These are phyloP conservation scores for Toxotes chatareus DNA, from an alignment of 2,113 vertebrate species.

Conservation along the genomic window DNA sequence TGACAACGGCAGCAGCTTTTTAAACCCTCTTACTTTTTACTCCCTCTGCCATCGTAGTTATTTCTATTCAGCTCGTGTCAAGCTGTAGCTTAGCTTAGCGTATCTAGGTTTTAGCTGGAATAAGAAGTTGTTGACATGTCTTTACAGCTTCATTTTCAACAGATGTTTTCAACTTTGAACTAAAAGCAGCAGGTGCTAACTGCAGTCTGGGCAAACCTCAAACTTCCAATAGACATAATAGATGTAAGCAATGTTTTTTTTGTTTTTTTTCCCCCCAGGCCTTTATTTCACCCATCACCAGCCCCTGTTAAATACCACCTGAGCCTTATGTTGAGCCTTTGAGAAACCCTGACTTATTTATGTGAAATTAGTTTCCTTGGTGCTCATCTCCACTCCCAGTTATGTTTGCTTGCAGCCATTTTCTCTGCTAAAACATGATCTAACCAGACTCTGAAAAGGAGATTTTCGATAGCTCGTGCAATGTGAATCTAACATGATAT, in stretches of 20 bases:
- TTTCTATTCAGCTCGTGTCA: conserved; percentile 1
- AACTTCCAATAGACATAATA: background rate
- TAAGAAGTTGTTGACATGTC: conserved; percentile 4
- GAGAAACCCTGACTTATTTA: conserved; percentile 22
- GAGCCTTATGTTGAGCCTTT: conserved; percentile 10
- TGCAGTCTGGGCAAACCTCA: background rate
- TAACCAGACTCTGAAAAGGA: background rate
- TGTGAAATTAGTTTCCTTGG: conserved; percentile 22
- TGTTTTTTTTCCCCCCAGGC: background rate
- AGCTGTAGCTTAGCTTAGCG: background rate
- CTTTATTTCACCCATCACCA: background rate
- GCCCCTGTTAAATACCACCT: conserved; percentile 24
- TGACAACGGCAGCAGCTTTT: background rate
- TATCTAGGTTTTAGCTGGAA: background rate
- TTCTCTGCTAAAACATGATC: background rate
- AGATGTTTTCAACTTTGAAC: conserved; percentile 17
- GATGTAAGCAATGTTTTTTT: background rate
- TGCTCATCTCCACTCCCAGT: conserved; percentile 10
- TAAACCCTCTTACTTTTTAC: background rate
- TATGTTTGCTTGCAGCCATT: background rate
- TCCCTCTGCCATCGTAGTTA: background rate
- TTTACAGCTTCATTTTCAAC: conserved; percentile 2
- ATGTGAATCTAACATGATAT: too few species aligned
- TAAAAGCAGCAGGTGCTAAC: background rate
- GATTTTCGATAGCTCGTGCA: background rate